Percentiles rank a stretch among this genome's conserved stretches.
These are phyloP conservation scores for Ceratina japonica DNA, from an alignment of 1,140 invertebrate species.

Conservation along the genomic window DNA sequence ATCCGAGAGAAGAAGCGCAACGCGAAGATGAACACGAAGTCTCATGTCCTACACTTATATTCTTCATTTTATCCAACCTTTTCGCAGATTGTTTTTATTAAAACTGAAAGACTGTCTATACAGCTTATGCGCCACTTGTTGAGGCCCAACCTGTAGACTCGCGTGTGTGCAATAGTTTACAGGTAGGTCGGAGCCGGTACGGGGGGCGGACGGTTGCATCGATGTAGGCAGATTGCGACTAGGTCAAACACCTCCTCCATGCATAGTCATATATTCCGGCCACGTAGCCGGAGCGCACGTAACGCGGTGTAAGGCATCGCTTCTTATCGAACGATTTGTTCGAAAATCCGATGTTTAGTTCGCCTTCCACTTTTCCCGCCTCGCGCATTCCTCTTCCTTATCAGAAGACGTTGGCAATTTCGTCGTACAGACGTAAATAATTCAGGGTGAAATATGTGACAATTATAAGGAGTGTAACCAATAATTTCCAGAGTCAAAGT, in stretches of 20 bases:
- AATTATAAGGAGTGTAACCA: not conserved
- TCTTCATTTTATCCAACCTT: not conserved
- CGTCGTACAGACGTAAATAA: not conserved
- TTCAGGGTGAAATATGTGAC: not conserved
- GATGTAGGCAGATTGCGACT: conserved; percentile 42
- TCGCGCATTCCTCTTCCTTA: not conserved
- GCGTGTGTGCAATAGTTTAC: conserved; percentile 29
- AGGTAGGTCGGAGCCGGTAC: conserved; percentile 26
- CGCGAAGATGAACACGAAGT: not conserved
- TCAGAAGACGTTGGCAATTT: conserved; percentile 23
- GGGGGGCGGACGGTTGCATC: conserved; percentile 13
- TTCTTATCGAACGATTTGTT: conserved; percentile 42
- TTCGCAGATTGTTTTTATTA: not conserved
- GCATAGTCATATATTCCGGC: conserved; percentile 55
- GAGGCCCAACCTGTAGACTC: not conserved
- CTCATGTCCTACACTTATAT: not conserved
- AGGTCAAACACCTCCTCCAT: conserved; percentile 61
- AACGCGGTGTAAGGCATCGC: conserved; percentile 28
- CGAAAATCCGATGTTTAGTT: conserved; percentile 56
- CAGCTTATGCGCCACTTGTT: not conserved
- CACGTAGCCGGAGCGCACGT: conserved; percentile 44
- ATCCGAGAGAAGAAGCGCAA: conserved; percentile 40
- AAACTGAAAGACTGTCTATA: no score
- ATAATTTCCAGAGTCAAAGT: no score
- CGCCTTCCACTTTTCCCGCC: conserved; percentile 37